Base-by-base conservation (phyloP, 2,888 invertebrate genomes). In the Ophion slaviceki region DNA sequence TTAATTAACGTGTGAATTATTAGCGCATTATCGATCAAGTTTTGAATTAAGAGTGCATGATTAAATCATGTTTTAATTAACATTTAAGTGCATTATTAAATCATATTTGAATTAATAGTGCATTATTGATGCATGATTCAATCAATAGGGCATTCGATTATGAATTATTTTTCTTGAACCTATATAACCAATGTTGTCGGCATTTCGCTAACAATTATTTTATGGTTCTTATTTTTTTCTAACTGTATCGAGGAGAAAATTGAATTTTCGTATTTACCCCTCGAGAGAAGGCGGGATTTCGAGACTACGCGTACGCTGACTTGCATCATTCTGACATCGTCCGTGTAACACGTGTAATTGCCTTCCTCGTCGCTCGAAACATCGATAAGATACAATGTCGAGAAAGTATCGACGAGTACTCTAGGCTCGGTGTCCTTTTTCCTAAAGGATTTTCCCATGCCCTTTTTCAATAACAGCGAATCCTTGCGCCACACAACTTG, bases 271-370 rank as follows among this genome's bases (percentile, higher is more conserved):
- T 72, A 7, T 8, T 87, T 90, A 95, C 95, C 95, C 92, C 94
- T 92, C 47, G 95, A 95, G 67, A 95, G 90, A 71, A 96, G 88
- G 88, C 92, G 94, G 2, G 94, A 94, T 91, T 95, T 95, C 0
- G 95, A 93, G 4, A 95, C 94, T 1, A 96, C 94, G 89, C 93
- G 94, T 61, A 96, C 91, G 82, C 93, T 93, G 80, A 95, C 94
- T 91, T 94, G 95, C 92, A 95, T 94, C 94, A 95, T 95, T 87
- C 94, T 94, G 61, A 94, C 94, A 82, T 95, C 95, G 92, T 96
- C 95, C 8, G 96, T 96, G 82, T 94, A 94, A 92, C 97, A 97
- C 0, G 95, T 95, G 91, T 97, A 97, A 90, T 95, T 95, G 14
- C 97, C 97, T 85, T 96, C 95, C 92, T 97, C 97, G 0, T 94